Evolutionary conservation across 2,888 invertebrate species (phyloP).

Genomic region (Daptonema setosum): DNA sequence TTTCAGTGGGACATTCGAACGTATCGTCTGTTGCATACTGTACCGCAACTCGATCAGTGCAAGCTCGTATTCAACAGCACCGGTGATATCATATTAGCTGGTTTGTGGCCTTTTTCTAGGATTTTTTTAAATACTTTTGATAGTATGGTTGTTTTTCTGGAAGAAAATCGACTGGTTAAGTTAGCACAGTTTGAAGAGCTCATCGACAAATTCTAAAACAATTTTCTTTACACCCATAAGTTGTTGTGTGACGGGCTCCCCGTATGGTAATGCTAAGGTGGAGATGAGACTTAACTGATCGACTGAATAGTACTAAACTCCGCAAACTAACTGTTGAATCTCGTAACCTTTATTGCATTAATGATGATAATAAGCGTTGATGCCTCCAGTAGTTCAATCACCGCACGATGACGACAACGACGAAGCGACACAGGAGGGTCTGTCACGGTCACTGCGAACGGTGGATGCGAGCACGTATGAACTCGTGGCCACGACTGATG

Average conservation of each 20-base stretch:
- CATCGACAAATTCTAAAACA: no score
- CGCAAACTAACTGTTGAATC: no score
- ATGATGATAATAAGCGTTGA: constrained; percentile 6
- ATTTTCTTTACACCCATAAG: no score
- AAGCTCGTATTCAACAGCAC: constrained; percentile 65
- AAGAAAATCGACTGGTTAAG: no score
- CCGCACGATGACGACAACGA: constrained; percentile 2
- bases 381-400: not conserved
- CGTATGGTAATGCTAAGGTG: no score
- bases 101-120: not conserved
- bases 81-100: constrained; percentile 43
- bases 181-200: not conserved
- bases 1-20: constrained; percentile 76
- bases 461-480: constrained; percentile 72
- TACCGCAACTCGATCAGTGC: constrained; percentile 74
- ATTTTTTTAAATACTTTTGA: not conserved
- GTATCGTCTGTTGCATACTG: constrained; percentile 74
- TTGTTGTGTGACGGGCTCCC: no score
- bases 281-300: no score
- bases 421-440: not conserved
- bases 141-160: no score
- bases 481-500: constrained; percentile 56
- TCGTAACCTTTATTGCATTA: no score
- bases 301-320: no score
- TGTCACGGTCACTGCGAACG: constrained; percentile 48